Percentiles rank a stretch among this genome's conserved stretches.
These are phyloP conservation scores for Andrena fulva DNA, from an alignment of 2,888 invertebrate species.

Conservation along the genomic window DNA sequence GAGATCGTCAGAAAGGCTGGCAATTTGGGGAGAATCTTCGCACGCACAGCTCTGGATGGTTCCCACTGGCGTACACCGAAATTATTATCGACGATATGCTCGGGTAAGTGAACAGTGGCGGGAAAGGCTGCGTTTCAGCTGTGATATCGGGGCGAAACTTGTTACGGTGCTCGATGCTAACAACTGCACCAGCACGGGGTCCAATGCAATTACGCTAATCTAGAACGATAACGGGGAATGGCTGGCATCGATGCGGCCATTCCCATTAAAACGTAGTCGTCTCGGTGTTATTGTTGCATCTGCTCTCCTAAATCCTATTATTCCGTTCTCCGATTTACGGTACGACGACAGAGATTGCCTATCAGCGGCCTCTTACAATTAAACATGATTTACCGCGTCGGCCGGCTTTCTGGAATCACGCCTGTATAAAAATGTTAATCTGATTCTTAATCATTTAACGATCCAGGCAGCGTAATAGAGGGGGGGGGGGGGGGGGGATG, in stretches of 20 bases:
- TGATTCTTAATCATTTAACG: slow-evolving; percentile 8
- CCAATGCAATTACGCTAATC: slow-evolving; percentile 60
- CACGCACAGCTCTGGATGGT: slow-evolving; percentile 97
- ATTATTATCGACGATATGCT: slow-evolving; percentile 89
- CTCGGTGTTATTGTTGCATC: slow-evolving; percentile 54
- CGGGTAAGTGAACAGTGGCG: slow-evolving; percentile 85
- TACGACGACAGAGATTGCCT: slow-evolving; percentile 28
- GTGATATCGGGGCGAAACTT: slow-evolving; percentile 44
- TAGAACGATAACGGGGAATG: slow-evolving; percentile 56
- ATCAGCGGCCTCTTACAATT: slow-evolving; percentile 10
- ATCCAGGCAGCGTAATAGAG: no score
- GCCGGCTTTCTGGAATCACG: not conserved
- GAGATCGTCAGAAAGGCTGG: slow-evolving; percentile 97
- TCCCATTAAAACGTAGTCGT: slow-evolving; percentile 54
- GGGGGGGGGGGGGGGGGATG: no score
- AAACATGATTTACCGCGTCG: slow-evolving; percentile 4
- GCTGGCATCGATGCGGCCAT: slow-evolving; percentile 46
- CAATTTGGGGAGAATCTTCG: slow-evolving; percentile 98
- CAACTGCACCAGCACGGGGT: slow-evolving; percentile 40
- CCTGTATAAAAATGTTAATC: slow-evolving; percentile 39
- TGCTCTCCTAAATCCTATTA: slow-evolving; percentile 46
- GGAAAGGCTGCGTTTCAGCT: slow-evolving; percentile 30
- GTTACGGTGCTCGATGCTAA: slow-evolving; percentile 57
- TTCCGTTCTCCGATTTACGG: slow-evolving; percentile 33
- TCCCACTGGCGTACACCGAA: slow-evolving; percentile 97